Base-by-base conservation (phyloP, 2,113 vertebrate species). In the Mirounga angustirostris region DNA sequence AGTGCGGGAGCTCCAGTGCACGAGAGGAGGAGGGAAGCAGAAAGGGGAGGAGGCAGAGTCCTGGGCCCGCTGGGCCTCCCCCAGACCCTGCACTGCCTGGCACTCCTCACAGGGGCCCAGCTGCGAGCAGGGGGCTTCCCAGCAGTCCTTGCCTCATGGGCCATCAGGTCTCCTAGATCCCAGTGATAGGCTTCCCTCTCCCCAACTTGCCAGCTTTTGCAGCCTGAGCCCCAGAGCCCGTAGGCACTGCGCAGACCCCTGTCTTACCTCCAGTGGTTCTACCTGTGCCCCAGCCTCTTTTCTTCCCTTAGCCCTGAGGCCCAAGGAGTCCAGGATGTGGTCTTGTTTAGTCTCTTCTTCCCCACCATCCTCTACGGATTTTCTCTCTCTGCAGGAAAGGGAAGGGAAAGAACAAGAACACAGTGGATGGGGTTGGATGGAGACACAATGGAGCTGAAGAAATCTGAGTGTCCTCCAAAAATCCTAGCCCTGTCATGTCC, bases 1-100 rank as follows among this genome's bases (percentile, higher is more conserved):
- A 18, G 8, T 18, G 13, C 0, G 40, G 50, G 4, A 10, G 1
- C 18, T 65, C 9, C 26, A 10, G 33, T 5, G 36, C 5, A 16
- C 3, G 15, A 15, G 10, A 40, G 26, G 30, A 67, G 18, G 58
- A 9, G 28, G 59, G 18, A 30, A 89, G 67, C 43, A 79, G 9
- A 52, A 16, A 65, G 19, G 43, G 33, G 24, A 61, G 26, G 2
- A 13, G 33, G 7, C 7, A 59, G 36, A 74, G 58, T 79, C 61
- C 54, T 90, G 30, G 30, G 79, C 24, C 78, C 36, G 0, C 54
- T 1, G 0, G 10, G 12, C 5, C 13, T 58, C 26, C 54, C 13
- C 90, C 33, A 28, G 21, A 13, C n/a, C 16, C 16, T 9, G 5
- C 0, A 30, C 16, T 58, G 56, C 54, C 65, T 22, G 65, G 19